Base-by-base conservation (phyloP, 2,113 vertebrate species). In the Anthoscopus minutus region DNA sequence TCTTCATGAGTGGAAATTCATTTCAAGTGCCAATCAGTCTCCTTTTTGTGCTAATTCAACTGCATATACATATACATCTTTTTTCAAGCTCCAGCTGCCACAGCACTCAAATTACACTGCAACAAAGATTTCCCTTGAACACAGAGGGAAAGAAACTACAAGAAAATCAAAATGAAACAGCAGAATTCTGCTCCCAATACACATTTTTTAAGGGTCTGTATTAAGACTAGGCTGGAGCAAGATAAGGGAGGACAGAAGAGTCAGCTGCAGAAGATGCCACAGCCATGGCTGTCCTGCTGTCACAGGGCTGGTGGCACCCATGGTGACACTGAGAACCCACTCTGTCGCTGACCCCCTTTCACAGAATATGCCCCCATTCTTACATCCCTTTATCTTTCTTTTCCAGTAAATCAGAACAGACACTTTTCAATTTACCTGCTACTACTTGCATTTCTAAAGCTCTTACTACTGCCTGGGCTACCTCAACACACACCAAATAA, bases 301-400 rank as follows among this genome's bases (percentile, higher is more conserved):
- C 47, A 50, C 16, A 31, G 15, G 37, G 40, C 58, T 64, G 47
- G 31, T 54, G 74, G 23, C 61, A 71, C 33, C 19, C 84, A 51
- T 0, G 0, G 13, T 4, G 7, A 42, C 47, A 62, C 18, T 0
- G 4, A 69, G 54, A 67, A 27, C 28, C 21, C 57, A 18, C 12
- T 16, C 42, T 11, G 40, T 5, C 2, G 15, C 56, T 64, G 16
- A 53, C 40, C 8, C 30, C 30, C 31, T 31, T 44, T 74, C 82
- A 37, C 44, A 90, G 44, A 67, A 37, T 7, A 33, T 25, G 2
- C 2, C 30, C 13, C 37, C 28, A 7, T 37, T 51, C 16, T 18
- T 44, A 7, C 4, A 25, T 45, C 65, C 56, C 40, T 70, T 33
- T 18, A 12, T 53, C 51, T 30, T 64, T 78, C 60, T 53, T 54